A percentile compares a stretch with the other conserved stretches of the same genome.
These are phyloP conservation scores for Lasaia peninsularis DNA, from an alignment of 1,140 invertebrate genomes.

Conservation along the genomic window DNA sequence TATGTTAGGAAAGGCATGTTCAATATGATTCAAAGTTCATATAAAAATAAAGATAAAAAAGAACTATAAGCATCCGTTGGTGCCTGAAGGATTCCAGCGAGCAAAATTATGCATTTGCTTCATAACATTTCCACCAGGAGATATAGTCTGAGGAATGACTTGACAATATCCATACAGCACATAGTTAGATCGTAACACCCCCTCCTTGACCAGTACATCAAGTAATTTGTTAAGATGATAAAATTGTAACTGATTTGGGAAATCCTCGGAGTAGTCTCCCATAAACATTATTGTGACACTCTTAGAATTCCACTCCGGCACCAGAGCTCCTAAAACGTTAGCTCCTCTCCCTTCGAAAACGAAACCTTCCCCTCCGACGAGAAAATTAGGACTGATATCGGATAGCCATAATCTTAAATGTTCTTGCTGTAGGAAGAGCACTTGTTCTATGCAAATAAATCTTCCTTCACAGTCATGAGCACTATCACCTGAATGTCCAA, in stretches of 20 bases:
- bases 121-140: conserved; percentile 45
- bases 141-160: conserved; percentile 31
- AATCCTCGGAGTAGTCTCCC: conserved; percentile 42
- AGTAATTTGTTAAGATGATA: conserved; percentile 42
- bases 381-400: conserved; percentile 59
- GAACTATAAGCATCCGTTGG: too few species aligned
- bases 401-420: conserved; percentile 36
- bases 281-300: conserved; percentile 60
- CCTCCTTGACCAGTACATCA: conserved; percentile 31
- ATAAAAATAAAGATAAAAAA: too few species aligned
- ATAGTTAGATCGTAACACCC: conserved; percentile 39
- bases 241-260: conserved; percentile 36
- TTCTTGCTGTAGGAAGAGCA: conserved; percentile 45
- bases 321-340: conserved; percentile 32
- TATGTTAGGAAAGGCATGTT: too few species aligned
- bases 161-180: conserved; percentile 49
- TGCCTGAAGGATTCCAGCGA: too few species aligned
- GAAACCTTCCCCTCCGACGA: conserved; percentile 47
- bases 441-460: conserved; percentile 40
- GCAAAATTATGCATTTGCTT: too few species aligned
- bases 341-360: conserved; percentile 18
- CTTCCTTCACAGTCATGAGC: conserved; percentile 38
- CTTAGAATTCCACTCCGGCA: conserved; percentile 37
- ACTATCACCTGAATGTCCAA: conserved; percentile 54
- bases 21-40: too few species aligned